phyloP scores from a whole-genome alignment of 2,113 vertebrate genomes.

The Tinamus guttatus region DNA sequence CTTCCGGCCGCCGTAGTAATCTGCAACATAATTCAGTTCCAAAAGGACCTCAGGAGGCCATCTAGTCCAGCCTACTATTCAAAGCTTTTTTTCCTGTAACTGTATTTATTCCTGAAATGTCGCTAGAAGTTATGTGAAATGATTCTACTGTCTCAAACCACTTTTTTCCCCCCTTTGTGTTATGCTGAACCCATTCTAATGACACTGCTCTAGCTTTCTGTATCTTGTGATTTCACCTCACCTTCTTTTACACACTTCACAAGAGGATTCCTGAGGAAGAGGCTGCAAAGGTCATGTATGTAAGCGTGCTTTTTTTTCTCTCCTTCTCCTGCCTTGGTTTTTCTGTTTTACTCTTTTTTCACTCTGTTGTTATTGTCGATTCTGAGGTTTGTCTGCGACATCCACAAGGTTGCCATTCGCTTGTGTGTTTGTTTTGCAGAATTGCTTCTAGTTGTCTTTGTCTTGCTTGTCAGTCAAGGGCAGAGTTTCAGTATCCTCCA shows the following conservation, averaged over 20 bases:
- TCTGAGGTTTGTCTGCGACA: not conserved
- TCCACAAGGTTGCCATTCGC: not conserved
- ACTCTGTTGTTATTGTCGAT: not conserved
- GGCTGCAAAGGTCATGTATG: not conserved
- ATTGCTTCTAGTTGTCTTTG: not conserved
- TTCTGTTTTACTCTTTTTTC: not conserved
- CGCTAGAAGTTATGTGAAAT: not conserved
- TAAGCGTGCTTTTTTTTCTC: not conserved
- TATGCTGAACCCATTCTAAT: not conserved
- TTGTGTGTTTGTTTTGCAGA: not conserved
- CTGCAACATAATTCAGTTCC: not conserved
- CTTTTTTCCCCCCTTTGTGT: fast-evolving
- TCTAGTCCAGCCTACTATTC: not conserved
- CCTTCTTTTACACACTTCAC: not conserved
- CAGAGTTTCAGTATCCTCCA: not conserved
- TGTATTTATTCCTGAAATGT: not conserved
- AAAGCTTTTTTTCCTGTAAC: not conserved
- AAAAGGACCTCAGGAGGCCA: not conserved
- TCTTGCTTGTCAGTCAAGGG: not conserved
- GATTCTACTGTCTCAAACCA: not conserved
- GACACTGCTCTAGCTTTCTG: no score
- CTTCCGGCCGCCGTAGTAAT: no score
- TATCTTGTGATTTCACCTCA: not conserved
- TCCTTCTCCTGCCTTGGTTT: not conserved
- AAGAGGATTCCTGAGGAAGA: not conserved